These are phyloP conservation scores for Orchestia grillus DNA, from an alignment of 1,140 invertebrate species.

Conservation along the genomic window DNA sequence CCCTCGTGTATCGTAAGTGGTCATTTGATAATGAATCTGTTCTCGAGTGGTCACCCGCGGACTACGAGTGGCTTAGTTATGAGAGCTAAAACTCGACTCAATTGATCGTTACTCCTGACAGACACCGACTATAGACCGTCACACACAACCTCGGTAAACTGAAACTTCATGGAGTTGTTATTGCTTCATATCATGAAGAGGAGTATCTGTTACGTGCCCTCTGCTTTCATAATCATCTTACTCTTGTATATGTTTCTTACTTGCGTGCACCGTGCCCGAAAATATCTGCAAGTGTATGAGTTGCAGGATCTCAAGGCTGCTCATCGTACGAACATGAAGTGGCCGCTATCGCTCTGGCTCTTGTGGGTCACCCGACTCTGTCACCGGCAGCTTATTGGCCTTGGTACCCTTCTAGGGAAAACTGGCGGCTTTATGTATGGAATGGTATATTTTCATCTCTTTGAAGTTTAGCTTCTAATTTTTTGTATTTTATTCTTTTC, in stretches of 20 bases:
- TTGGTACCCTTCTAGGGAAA: background rate
- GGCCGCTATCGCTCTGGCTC: background rate
- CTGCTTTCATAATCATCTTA: background rate
- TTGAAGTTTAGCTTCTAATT: background rate
- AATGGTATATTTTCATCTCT: background rate
- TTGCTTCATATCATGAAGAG: background rate
- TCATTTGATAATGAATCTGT: background rate
- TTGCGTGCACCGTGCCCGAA: background rate
- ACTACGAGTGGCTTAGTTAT: background rate
- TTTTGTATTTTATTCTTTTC: background rate
- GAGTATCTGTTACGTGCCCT: background rate
- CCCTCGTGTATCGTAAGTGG: background rate
- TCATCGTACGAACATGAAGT: background rate
- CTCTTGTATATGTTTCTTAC: background rate
- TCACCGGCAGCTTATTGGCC: background rate
- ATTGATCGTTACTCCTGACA: background rate
- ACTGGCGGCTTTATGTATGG: background rate
- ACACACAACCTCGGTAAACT: background rate
- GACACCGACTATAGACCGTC: background rate
- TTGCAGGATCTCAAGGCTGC: background rate
- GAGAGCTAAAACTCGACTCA: background rate
- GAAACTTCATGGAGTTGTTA: background rate
- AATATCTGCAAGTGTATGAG: too few species aligned
- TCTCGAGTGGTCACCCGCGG: background rate
- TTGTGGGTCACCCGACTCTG: background rate